phyloP scores from a whole-genome alignment of 92 coral and sea anemone species.

The Parazoanthus swiftii region DNA sequence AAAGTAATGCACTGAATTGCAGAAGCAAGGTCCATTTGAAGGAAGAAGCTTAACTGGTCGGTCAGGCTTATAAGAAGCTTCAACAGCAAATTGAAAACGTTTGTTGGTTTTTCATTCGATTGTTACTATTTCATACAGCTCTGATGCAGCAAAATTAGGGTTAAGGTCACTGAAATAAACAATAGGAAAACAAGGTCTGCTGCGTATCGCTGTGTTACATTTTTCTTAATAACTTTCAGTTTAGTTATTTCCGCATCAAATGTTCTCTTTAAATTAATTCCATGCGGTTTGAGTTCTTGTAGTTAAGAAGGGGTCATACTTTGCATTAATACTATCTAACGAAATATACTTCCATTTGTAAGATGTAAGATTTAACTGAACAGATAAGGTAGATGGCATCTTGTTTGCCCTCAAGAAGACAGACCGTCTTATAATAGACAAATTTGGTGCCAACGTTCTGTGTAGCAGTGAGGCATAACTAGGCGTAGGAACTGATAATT shows the following conservation, averaged over 20 bases:
- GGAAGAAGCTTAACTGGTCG: too few relatives aligned
- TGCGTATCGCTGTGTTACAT: neutral
- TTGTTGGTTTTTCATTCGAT: too few relatives aligned
- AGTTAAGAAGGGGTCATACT: neutral
- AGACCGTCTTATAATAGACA: neutral
- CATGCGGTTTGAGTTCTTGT: neutral
- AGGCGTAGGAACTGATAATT: neutral
- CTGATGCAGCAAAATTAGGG: neutral
- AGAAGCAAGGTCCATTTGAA: too few relatives aligned
- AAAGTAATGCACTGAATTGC: too few relatives aligned
- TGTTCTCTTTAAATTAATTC: neutral
- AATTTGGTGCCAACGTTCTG: neutral
- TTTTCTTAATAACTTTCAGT: neutral
- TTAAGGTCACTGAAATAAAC: neutral
- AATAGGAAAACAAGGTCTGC: neutral
- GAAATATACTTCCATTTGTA: neutral
- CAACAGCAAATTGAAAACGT: too few relatives aligned
- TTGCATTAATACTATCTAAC: neutral
- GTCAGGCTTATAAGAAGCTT: too few relatives aligned
- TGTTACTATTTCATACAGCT: too few relatives aligned
- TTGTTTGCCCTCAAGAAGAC: neutral
- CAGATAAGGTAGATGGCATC: neutral
- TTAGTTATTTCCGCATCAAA: neutral
- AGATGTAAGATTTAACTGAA: neutral
- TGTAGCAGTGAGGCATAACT: neutral